Conservation (phyloP, 64 coral and sea anemone species). For the Exaiptasia diaphana region DNA sequence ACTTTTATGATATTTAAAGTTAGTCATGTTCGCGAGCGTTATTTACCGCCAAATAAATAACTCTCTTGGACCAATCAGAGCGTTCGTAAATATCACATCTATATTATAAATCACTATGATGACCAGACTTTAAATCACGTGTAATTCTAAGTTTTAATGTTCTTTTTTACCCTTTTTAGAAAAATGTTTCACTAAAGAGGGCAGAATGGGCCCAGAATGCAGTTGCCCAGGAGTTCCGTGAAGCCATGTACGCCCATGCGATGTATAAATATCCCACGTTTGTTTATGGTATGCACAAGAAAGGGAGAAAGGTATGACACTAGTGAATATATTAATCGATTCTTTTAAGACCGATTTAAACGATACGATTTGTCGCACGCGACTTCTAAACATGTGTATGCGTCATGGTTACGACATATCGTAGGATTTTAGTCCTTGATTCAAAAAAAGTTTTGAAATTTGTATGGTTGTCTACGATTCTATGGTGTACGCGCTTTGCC, state of each 20-base stretch:
- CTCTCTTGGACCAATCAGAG: no score
- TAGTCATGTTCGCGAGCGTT: no score
- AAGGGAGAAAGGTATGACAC: slow-evolving; percentile 76
- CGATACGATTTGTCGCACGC: no score
- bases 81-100: no score
- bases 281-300: slow-evolving; percentile 52
- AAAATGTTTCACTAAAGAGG: slow-evolving; percentile 80
- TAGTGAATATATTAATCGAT: neutral
- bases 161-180: slow-evolving; percentile 44
- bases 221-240: slow-evolving; percentile 90
- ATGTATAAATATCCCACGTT: slow-evolving; percentile 88
- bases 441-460: neutral
- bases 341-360: neutral
- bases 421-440: no score
- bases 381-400: neutral
- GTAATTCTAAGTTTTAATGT: no score
- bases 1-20: no score
- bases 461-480: neutral
- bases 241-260: slow-evolving; percentile 94
- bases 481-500: neutral
- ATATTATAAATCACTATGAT: no score
- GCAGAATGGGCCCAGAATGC: slow-evolving; percentile 84
- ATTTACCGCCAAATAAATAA: no score
- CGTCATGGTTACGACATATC: neutral
- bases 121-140: no score